Evolutionary conservation across 2,113 vertebrate species (phyloP).

Genomic region (Salvelinus namaycush): DNA sequence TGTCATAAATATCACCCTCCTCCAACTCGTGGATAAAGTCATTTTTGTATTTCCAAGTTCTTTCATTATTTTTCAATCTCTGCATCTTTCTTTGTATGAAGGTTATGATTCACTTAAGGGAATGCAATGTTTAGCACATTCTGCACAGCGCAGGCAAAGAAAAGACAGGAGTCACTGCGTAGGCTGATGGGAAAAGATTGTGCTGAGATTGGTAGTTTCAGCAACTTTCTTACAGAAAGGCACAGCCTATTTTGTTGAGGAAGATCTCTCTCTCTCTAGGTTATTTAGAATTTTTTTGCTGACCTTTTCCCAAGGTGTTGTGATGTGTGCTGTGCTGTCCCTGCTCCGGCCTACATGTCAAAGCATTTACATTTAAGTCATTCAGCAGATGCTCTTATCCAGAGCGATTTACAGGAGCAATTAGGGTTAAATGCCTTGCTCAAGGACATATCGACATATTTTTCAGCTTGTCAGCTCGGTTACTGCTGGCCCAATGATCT

Average conservation of each 20-base stretch:
- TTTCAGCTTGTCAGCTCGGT: no score
- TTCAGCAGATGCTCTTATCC: no score
- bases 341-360: neutral
- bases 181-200: neutral
- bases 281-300: neutral
- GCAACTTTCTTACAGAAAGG: neutral
- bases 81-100: neutral
- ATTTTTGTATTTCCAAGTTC: neutral
- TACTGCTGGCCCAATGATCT: no score
- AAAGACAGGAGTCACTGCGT: neutral
- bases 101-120: neutral
- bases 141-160: neutral
- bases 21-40: neutral
- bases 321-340: neutral
- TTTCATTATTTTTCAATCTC: neutral
- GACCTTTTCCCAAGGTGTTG: neutral
- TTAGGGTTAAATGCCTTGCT: no score
- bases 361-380: neutral
- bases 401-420: no score
- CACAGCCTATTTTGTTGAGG: neutral
- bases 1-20: neutral
- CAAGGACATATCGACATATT: no score
- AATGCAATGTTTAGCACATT: neutral
- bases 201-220: neutral
- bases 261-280: neutral